phyloP scores from a whole-genome alignment of 2,888 invertebrate genomes.

The Listrodromus nycthemerus region DNA sequence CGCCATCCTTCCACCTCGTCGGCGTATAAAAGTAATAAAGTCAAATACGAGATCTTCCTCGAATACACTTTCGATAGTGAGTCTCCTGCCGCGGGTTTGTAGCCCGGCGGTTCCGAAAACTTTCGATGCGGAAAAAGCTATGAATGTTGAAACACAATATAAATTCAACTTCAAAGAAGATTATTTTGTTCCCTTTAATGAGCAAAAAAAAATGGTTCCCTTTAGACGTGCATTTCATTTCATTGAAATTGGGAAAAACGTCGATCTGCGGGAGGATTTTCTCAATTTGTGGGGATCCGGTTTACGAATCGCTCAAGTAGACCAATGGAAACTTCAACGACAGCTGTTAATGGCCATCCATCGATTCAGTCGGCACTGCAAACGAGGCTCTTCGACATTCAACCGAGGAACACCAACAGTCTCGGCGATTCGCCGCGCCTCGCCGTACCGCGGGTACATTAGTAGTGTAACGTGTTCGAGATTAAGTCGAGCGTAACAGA shows the following conservation, averaged over 20 bases:
- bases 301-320: slow-evolving; percentile 4
- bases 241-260: not conserved
- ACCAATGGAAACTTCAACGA: slow-evolving; percentile 35
- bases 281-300: slow-evolving; percentile 18
- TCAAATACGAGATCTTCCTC: slow-evolving; percentile 25
- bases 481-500: slow-evolving; percentile 61
- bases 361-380: slow-evolving; percentile 4
- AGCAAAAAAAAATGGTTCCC: not conserved
- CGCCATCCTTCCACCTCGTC: not conserved
- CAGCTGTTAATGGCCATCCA: slow-evolving; percentile 49
- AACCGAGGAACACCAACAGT: slow-evolving; percentile 27
- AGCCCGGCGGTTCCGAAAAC: not conserved
- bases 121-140: not conserved
- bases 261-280: not conserved
- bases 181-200: not conserved
- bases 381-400: not conserved
- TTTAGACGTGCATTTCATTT: not conserved
- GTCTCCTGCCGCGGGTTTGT: not conserved
- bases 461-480: slow-evolving; percentile 58
- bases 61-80: not conserved
- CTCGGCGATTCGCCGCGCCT: not conserved
- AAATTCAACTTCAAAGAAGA: not conserved
- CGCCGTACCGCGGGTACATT: slow-evolving; percentile 42
- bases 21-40: slow-evolving; percentile 8
- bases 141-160: slow-evolving; percentile 22